These are phyloP conservation scores for Mystacornis crossleyi DNA, from an alignment of 2,113 vertebrate species.

Conservation along the genomic window DNA sequence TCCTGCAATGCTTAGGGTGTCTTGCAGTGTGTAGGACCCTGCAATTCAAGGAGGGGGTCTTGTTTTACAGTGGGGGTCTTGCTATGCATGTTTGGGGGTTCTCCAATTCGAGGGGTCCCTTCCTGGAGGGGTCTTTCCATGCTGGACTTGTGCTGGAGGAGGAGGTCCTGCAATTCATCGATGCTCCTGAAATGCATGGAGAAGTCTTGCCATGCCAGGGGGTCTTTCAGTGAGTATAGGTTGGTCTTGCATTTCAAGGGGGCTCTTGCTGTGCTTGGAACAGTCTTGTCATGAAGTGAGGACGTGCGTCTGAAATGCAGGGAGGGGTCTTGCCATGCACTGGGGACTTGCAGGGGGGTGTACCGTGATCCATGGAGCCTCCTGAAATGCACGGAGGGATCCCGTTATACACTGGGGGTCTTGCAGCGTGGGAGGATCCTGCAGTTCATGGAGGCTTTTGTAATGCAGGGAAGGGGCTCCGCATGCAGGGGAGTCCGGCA, in stretches of 20 bases:
- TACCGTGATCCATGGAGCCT: not conserved
- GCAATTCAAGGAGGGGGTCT: not conserved
- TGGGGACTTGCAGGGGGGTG: too few species aligned
- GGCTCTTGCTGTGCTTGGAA: not conserved
- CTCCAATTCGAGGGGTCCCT: not conserved
- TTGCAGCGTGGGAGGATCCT: not conserved
- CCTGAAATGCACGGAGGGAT: not conserved
- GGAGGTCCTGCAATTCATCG: not conserved
- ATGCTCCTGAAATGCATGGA: not conserved
- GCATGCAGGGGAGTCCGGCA: accelerated
- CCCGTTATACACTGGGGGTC: not conserved
- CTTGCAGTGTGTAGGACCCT: not conserved
- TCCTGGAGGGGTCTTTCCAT: not conserved
- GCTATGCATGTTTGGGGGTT: not conserved
- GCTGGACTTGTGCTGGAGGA: too few species aligned
- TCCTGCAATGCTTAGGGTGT: not conserved
- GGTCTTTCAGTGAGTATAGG: accelerated
- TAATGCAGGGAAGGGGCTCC: not conserved
- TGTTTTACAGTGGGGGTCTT: not conserved
- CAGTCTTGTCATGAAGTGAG: not conserved
- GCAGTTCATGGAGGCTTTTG: not conserved
- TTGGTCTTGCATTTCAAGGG: not conserved
- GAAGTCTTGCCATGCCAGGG: not conserved
- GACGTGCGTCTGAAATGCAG: not conserved
- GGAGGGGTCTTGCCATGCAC: not conserved